Percentiles rank a stretch among this genome's conserved stretches.
Conservation (phyloP, 2,797 vertebrate genomes). For the Phyllotis vaccarum region DNA sequence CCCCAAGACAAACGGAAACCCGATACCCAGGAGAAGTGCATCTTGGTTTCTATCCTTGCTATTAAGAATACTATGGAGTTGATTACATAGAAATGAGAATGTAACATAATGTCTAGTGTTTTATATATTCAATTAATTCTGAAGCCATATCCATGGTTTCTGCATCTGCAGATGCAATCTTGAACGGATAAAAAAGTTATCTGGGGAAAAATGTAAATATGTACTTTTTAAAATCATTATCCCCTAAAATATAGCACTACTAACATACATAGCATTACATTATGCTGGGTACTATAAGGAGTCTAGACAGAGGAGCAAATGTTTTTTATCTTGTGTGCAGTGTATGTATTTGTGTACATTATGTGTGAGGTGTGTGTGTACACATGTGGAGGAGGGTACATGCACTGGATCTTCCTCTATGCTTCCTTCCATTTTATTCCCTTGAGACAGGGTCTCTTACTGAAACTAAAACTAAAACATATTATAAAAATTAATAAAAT, state of each 20-base stretch:
- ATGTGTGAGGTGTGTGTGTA: background rate
- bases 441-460: background rate
- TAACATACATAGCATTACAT: background rate
- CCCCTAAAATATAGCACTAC: background rate
- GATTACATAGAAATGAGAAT: slow-evolving; percentile 1
- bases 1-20: slow-evolving; percentile 42
- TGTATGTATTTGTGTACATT: background rate
- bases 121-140: background rate
- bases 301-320: background rate
- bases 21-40: background rate
- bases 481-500: background rate
- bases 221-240: background rate
- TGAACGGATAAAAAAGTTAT: background rate
- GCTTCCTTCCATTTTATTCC: background rate
- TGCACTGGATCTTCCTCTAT: background rate
- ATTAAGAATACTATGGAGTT: slow-evolving; percentile 17
- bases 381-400: background rate
- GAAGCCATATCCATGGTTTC: background rate
- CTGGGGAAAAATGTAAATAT: background rate
- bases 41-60: background rate
- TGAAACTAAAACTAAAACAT: background rate
- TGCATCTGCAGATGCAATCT: background rate
- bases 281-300: background rate
- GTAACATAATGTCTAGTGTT: background rate
- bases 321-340: background rate